Evolutionary conservation across 1,140 invertebrate species (phyloP).

Genomic region (Ectropis grisescens): DNA sequence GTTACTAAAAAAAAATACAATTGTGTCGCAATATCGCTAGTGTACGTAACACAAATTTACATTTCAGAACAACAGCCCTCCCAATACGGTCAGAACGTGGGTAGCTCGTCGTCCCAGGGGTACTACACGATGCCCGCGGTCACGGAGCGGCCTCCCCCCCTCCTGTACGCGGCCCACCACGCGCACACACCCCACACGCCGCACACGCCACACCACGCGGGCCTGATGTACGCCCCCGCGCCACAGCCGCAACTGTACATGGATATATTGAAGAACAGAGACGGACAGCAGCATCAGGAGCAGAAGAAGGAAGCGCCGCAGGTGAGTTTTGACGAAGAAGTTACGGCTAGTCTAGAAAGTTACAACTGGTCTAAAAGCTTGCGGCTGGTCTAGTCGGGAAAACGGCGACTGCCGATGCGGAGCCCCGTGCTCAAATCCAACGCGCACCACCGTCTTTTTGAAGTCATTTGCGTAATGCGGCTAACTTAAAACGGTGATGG

Average conservation of each 20-base stretch:
- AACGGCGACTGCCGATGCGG: neutral
- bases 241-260: constrained; percentile 43
- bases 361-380: neutral
- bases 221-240: constrained; percentile 52
- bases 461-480: too few relatives aligned
- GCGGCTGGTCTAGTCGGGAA: too few relatives aligned
- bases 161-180: constrained; percentile 54
- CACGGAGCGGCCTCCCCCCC: constrained; percentile 41
- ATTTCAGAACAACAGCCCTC: constrained; percentile 28
- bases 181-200: constrained; percentile 35
- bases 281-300: constrained; percentile 40
- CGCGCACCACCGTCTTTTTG: too few relatives aligned
- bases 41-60: neutral
- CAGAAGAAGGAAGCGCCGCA: constrained; percentile 48
- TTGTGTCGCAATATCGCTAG: too few relatives aligned
- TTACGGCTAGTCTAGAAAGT: too few relatives aligned
- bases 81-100: constrained; percentile 46
- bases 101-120: constrained; percentile 27
- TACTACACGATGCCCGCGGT: constrained; percentile 56
- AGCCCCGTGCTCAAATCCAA: too few relatives aligned
- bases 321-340: constrained; percentile 24
- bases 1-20: too few relatives aligned
- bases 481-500: neutral
- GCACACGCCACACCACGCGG: constrained; percentile 41
- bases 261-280: constrained; percentile 51